Conservation (phyloP, 2,888 invertebrate species). For the Troglohyphantes excavatus region DNA sequence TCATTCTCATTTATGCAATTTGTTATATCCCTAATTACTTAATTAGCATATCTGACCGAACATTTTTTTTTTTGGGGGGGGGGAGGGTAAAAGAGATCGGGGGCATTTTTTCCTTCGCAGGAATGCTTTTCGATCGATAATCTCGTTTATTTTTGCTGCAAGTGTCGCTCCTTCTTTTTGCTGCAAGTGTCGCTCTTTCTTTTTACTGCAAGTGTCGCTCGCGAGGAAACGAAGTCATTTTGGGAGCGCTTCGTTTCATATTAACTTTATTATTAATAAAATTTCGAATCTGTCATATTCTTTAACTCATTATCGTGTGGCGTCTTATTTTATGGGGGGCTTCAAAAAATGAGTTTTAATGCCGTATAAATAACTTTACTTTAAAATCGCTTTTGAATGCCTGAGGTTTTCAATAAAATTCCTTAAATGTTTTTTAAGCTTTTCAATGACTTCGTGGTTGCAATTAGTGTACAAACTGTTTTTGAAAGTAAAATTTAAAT, state of each 20-base stretch:
- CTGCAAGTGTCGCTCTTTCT: neutral
- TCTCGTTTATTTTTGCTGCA: neutral
- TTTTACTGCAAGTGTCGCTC: neutral
- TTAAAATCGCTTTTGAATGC: no score
- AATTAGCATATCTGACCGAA: neutral
- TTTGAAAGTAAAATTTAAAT: no score
- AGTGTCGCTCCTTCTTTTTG: neutral
- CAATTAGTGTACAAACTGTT: no score
- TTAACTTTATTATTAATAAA: neutral
- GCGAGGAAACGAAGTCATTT: neutral
- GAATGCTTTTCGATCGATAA: neutral
- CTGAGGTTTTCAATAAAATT: no score
- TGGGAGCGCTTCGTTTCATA: neutral
- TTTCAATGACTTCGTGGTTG: no score
- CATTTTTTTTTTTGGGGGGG: neutral
- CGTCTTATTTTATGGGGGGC: no score
- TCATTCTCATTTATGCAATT: neutral
- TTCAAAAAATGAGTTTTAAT: no score
- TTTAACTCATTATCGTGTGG: no score
- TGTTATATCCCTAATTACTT: conserved; percentile 9
- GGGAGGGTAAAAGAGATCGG: no score
- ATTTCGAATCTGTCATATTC: neutral
- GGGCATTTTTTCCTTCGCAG: neutral
- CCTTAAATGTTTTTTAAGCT: no score
- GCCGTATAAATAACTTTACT: no score